Conservation (phyloP, 2,888 invertebrate species). For the Mimas tiliae region DNA sequence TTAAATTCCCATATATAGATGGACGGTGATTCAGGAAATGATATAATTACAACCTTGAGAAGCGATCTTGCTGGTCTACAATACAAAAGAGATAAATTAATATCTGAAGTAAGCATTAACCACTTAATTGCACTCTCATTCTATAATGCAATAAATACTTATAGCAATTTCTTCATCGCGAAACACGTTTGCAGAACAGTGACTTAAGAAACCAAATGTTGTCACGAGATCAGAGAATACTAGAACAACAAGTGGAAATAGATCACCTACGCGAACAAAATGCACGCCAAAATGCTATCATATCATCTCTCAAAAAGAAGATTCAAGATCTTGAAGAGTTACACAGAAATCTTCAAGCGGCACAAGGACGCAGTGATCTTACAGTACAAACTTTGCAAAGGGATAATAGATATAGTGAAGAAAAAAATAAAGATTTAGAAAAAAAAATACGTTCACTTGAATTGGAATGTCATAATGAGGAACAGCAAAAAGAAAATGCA, state of each 20-base stretch:
- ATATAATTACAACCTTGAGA: conserved; percentile 89
- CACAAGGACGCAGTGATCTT: conserved; percentile 87
- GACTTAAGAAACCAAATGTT: conserved; percentile 89
- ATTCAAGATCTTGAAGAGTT: conserved; percentile 91
- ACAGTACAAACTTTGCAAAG: conserved; percentile 90
- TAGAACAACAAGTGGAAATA: conserved; percentile 91
- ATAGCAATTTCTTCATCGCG: conserved; percentile 27
- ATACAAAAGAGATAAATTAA: conserved; percentile 92
- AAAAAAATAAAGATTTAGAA: conserved; percentile 90
- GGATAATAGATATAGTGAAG: conserved; percentile 89
- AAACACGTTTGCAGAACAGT: conserved; percentile 82
- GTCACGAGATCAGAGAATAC: conserved; percentile 88
- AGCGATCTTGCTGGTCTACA: conserved; percentile 94
- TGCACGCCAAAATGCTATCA: conserved; percentile 92
- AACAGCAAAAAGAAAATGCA: conserved; percentile 90
- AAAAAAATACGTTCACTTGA: conserved; percentile 90
- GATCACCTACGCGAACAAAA: conserved; percentile 92
- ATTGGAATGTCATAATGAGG: conserved; percentile 88
- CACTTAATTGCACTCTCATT: neutral
- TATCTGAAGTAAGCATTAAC: conserved; percentile 87
- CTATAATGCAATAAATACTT: conserved; percentile 24
- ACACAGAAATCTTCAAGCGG: conserved; percentile 87
- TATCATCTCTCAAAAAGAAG: conserved; percentile 91
- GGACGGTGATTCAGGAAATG: conserved; percentile 85
- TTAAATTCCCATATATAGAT: conserved; percentile 66